Evolutionary conservation across 2,888 invertebrate species (phyloP).

Genomic region (Trisateles emortualis): DNA sequence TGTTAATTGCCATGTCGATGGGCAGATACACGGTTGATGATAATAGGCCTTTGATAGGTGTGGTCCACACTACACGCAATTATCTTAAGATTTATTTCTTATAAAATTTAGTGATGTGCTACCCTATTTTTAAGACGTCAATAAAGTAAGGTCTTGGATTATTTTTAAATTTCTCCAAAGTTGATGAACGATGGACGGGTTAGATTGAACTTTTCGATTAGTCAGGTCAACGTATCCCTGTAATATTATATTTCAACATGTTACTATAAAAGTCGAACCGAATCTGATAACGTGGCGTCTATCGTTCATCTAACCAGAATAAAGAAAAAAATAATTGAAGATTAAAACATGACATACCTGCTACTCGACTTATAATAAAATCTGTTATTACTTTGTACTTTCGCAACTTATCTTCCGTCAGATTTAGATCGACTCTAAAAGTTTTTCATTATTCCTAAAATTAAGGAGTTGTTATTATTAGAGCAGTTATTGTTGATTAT

Average conservation of each 20-base stretch:
- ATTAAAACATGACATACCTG: too few relatives aligned
- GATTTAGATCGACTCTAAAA: too few relatives aligned
- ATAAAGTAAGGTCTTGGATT: constrained; percentile 33
- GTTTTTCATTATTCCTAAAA: too few relatives aligned
- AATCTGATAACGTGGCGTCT: too few relatives aligned
- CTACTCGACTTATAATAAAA: too few relatives aligned
- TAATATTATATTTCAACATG: constrained; percentile 3
- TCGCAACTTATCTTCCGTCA: too few relatives aligned
- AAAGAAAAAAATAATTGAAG: too few relatives aligned
- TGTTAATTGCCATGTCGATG: constrained; percentile 67
- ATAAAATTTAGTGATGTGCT: constrained; percentile 40
- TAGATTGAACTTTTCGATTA: constrained; percentile 42
- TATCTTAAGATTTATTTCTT: constrained; percentile 58
- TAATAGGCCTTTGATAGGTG: constrained; percentile 61
- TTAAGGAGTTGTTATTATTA: too few relatives aligned
- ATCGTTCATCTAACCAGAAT: too few relatives aligned
- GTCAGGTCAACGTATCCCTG: constrained; percentile 5
- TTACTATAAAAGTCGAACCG: background rate
- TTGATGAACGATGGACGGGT: constrained; percentile 26
- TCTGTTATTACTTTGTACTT: too few relatives aligned
- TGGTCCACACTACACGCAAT: constrained; percentile 56
- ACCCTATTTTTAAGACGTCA: constrained; percentile 46
- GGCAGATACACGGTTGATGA: constrained; percentile 53
- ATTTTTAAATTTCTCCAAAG: constrained; percentile 42
- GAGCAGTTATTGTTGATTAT: too few relatives aligned